Conservation (phyloP, 2,113 vertebrate species). For the Abramis brama region DNA sequence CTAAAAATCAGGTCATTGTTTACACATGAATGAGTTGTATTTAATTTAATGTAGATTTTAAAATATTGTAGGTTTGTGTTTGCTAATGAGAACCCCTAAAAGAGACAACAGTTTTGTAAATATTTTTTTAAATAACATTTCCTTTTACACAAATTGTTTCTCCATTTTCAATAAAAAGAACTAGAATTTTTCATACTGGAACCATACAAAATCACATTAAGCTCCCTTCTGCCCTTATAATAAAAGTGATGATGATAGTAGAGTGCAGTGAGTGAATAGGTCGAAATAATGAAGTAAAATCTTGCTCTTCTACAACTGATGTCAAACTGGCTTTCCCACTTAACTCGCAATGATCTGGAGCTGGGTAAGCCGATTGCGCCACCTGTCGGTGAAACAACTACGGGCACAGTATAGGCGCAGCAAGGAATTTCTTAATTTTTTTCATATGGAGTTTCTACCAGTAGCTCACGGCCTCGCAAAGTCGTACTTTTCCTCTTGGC, state of each 20-base stretch:
- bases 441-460: no score
- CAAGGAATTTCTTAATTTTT: not conserved
- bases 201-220: no score
- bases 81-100: no score
- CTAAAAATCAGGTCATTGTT: not conserved
- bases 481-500: no score
- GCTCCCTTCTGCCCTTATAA: no score
- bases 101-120: no score
- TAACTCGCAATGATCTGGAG: not conserved
- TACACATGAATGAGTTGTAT: no score
- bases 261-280: no score
- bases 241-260: no score
- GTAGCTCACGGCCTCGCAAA: no score
- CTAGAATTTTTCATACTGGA: not conserved
- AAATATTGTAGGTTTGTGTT: not conserved
- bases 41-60: not conserved
- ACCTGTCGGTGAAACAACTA: constrained; percentile 24
- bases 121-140: not conserved
- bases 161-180: not conserved
- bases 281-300: no score
- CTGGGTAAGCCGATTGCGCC: constrained; percentile 3
- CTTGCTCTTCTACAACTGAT: not conserved
- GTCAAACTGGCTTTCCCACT: not conserved
- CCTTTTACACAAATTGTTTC: not conserved
- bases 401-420: not conserved